Percentiles rank a stretch among this genome's conserved stretches.
Conservation (phyloP, 2,888 invertebrate species). For the Agriopis marginaria region DNA sequence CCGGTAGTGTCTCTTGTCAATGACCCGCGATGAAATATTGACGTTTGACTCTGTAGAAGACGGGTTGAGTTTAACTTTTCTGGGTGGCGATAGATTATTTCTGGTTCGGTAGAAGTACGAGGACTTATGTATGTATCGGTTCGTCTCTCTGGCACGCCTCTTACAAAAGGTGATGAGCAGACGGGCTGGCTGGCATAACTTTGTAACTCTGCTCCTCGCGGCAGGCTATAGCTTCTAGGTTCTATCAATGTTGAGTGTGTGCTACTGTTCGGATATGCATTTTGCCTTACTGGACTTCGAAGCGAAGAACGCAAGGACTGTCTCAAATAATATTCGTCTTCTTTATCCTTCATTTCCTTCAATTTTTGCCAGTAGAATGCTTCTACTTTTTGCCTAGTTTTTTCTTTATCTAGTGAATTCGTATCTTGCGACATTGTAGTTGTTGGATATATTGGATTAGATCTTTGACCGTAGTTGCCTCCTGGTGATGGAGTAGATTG, state of each 20-base stretch:
- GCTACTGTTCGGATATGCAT: constrained; percentile 58
- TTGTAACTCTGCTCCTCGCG: constrained; percentile 62
- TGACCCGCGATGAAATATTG: constrained; percentile 60
- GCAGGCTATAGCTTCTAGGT: constrained; percentile 68
- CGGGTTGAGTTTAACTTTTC: constrained; percentile 56
- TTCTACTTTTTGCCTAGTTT: constrained; percentile 87
- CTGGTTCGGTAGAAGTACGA: constrained; percentile 55
- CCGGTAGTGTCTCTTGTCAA: constrained; percentile 50
- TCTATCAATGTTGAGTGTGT: constrained; percentile 59
- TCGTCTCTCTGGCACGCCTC: constrained; percentile 71
- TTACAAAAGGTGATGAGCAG: constrained; percentile 62
- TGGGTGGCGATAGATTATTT: constrained; percentile 68
- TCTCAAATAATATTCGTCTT: constrained; percentile 82
- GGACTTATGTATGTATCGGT: constrained; percentile 70
- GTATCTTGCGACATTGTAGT: constrained; percentile 42
- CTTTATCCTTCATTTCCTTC: constrained; percentile 87
- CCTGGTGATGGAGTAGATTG: constrained; percentile 61
- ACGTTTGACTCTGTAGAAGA: constrained; percentile 51
- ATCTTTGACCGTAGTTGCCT: constrained; percentile 46
- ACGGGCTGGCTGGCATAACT: constrained; percentile 58
- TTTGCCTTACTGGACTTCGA: constrained; percentile 49
- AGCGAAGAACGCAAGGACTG: constrained; percentile 58
- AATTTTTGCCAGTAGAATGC: constrained; percentile 90
- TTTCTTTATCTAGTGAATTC: constrained; percentile 73
- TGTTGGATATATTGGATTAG: constrained; percentile 46